These are phyloP conservation scores for Phymatocera aterrima DNA, from an alignment of 2,888 invertebrate species.

Conservation along the genomic window DNA sequence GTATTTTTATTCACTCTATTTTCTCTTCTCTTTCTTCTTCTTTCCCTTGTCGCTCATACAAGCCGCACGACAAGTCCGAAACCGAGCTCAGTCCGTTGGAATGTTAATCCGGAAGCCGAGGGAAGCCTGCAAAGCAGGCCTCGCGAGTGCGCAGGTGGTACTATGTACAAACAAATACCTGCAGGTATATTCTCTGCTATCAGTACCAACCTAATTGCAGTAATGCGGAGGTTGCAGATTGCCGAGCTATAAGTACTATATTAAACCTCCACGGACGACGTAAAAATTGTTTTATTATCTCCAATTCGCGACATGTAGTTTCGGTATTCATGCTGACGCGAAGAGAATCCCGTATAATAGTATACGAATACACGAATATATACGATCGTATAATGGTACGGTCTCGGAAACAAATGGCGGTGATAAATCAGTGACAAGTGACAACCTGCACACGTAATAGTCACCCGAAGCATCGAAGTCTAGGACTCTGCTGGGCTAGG, in stretches of 20 bases:
- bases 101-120: conserved; percentile 43
- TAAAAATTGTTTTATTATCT: background rate
- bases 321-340: background rate
- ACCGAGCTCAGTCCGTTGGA: conserved; percentile 20
- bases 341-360: background rate
- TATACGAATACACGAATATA: background rate
- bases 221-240: conserved; percentile 15
- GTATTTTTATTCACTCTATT: background rate
- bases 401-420: conserved; percentile 29
- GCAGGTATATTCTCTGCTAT: conserved; percentile 18
- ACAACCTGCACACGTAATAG: conserved; percentile 33
- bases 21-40: background rate
- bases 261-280: background rate
- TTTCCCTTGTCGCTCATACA: background rate
- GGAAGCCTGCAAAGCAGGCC: conserved; percentile 37
- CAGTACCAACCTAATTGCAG: conserved; percentile 11
- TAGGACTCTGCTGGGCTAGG: conserved; percentile 5
- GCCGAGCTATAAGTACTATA: no score
- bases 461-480: conserved; percentile 31
- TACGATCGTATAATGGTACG: no score
- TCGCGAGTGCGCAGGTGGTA: conserved; percentile 21
- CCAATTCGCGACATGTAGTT: background rate
- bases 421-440: conserved; percentile 36
- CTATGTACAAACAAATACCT: conserved; percentile 5
- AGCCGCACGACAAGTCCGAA: conserved; percentile 17